Evolutionary conservation across 2,888 invertebrate genomes (phyloP), one percentile per base, ranked within the genome.

Genomic region (Dasypogon diadema): DNA sequence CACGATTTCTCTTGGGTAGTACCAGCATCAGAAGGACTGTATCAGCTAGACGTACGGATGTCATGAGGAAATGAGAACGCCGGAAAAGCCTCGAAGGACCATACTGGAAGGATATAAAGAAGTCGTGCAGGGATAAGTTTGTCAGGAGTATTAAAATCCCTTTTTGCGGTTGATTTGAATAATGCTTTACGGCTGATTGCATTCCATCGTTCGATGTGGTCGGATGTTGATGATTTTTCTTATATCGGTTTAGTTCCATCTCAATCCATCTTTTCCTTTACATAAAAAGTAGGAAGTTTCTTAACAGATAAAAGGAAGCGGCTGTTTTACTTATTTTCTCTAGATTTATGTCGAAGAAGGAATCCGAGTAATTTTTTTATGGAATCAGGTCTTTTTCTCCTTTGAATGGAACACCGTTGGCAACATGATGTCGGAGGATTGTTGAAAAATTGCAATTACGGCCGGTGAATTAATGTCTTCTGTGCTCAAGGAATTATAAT

Each of bases 141-240:
- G 22, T 14, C 56, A 14, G 42, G 55, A 21, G 73, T 73, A 73
- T 73, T 56, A 73, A 56, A 55, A 73, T 55, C 73, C 73, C 56
- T 54, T 70, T 73, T 73, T 73, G 73, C 56, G 73, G 56, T 56
- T 56, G 73, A 73, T 73, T 73, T 73, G 56, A 73, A 73, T 73
- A 73, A 73, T 73, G 42, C 73, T 73, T 55, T 56, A 56, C 56
- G 55, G 73, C 42, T 73, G 73, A 73, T 73, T 73, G 56, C 22
- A 73, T 73, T 73, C 73, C 22, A 56, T 54, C 42, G 73, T 56
- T 24, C 56, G 73, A 73, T 73, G 42, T 37, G 42, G 73, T 73
- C 73, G 70, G 70, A 70, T 54, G 54, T 65, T 70, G 70, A 70
- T 70, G 70, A 54, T 54, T 70, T 51, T 34, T 51, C 70, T 54